Percentiles rank a stretch among this genome's conserved stretches.
Evolutionary conservation across 37 sponge, comb jelly and placozoan genomes (phyloP).

Genomic region (Theonella swinhoei): DNA sequence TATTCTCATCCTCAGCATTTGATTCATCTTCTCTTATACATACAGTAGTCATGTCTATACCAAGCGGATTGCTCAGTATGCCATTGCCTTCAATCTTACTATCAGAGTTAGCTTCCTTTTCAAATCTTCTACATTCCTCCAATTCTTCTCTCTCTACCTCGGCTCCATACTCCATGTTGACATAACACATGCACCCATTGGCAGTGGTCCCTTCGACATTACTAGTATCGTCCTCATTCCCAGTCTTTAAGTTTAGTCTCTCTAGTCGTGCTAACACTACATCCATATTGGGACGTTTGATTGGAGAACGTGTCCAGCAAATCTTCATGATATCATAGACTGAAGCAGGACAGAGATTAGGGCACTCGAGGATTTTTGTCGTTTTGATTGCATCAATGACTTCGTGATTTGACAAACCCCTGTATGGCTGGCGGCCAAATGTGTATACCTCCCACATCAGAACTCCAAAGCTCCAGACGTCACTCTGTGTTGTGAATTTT

Average conservation of each 20-base stretch:
- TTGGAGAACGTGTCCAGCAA: slow-evolving; percentile 49
- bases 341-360: slow-evolving; percentile 42
- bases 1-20: background rate
- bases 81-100: background rate
- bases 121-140: slow-evolving; percentile 3
- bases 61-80: background rate
- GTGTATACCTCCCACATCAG: slow-evolving; percentile 67
- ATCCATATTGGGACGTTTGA: slow-evolving; percentile 12
- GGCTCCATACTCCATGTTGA: slow-evolving; percentile 20
- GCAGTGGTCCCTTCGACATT: background rate
- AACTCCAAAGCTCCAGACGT: slow-evolving; percentile 72
- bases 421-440: slow-evolving; percentile 48
- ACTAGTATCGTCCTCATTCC: background rate
- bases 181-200: background rate
- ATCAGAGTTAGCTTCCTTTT: background rate
- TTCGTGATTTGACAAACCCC: slow-evolving; percentile 55
- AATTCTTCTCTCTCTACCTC: slow-evolving; percentile 4
- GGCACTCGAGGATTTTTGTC: slow-evolving; percentile 21
- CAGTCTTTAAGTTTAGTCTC: background rate
- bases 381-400: slow-evolving; percentile 50
- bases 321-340: slow-evolving; percentile 57
- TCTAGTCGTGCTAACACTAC: background rate
- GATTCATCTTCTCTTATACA: background rate
- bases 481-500: slow-evolving; percentile 63
- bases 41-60: background rate